These are phyloP conservation scores for Acromyrmex heyeri DNA, from an alignment of 1,140 invertebrate genomes.

Conservation along the genomic window DNA sequence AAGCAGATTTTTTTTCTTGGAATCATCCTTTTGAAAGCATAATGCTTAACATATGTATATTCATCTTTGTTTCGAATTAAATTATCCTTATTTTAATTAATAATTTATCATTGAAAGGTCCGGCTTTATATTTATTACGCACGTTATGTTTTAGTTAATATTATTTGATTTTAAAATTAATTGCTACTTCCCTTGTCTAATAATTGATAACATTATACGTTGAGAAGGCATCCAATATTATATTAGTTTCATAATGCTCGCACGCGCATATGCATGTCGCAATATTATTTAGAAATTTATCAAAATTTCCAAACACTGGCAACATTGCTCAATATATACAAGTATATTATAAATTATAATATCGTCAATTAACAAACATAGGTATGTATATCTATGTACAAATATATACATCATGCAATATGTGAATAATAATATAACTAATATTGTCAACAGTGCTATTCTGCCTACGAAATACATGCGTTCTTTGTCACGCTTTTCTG, in stretches of 20 bases:
- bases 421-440: too few relatives aligned
- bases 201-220: conserved; percentile 12
- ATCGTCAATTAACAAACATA: too few relatives aligned
- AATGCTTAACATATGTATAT: neutral
- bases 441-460: too few relatives aligned
- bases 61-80: neutral
- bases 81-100: neutral
- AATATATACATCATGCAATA: too few relatives aligned
- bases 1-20: neutral
- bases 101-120: neutral
- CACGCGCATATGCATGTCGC: neutral
- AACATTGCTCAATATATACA: neutral
- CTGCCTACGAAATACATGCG: too few relatives aligned
- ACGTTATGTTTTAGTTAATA: neutral
- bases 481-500: too few relatives aligned
- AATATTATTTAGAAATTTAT: conserved; percentile 48
- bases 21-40: neutral
- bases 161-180: neutral
- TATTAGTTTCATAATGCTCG: conserved; percentile 23
- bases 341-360: too few relatives aligned
- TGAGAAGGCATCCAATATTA: neutral
- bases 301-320: neutral
- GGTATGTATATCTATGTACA: too few relatives aligned
- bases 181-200: conserved; percentile 1
- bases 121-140: neutral